Base-by-base conservation (phyloP, 37 sponge, comb jelly and placozoan genomes). In the Diacarnus erythraeanus region DNA sequence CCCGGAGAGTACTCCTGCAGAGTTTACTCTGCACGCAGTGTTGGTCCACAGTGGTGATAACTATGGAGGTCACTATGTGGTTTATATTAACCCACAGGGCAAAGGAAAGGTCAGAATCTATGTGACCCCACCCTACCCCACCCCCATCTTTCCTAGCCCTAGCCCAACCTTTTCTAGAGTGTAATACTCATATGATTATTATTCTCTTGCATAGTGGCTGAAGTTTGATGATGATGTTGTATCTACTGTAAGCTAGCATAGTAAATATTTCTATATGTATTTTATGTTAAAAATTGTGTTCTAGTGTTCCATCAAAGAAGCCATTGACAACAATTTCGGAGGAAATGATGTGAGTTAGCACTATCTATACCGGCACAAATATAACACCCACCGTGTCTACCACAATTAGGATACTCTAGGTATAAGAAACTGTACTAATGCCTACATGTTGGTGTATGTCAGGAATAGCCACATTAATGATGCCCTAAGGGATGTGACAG, bases 221-320 rank as follows among this genome's bases (percentile, higher is more conserved):
- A 98, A 98, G 64, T 98, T 98, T 86, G 99, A 98, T 87, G 99
- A 98, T 79, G 99, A 98, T 76, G 94, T 98, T 31, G 99, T 98
- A 5, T 98, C 97, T 10, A 87, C 76, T 59, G 90, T 90, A 41
- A 81, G 90, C 59, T 38, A 63, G 64, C 30, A 8, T 63, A 23
- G 30, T 30, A 36, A 37, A 36, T 31, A 38, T 41, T 38, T 71
- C n/a, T n/a, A n/a, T n/a, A n/a, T n/a, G n/a, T n/a, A n/a, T n/a
- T n/a, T n/a, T n/a, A n/a, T n/a, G n/a, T n/a, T n/a, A n/a, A n/a
- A n/a, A n/a, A n/a, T n/a, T n/a, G 6, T 15, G 47, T 17, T 77
- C 5, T 67, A 87, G 92, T 95, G 95, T 41, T 90, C 89, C 17
- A 76, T 72, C 33, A 91, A 83, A 29, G 99, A 98, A 57, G 99